Conservation (phyloP, 2,797 vertebrate genomes). For the Zalophus californianus region DNA sequence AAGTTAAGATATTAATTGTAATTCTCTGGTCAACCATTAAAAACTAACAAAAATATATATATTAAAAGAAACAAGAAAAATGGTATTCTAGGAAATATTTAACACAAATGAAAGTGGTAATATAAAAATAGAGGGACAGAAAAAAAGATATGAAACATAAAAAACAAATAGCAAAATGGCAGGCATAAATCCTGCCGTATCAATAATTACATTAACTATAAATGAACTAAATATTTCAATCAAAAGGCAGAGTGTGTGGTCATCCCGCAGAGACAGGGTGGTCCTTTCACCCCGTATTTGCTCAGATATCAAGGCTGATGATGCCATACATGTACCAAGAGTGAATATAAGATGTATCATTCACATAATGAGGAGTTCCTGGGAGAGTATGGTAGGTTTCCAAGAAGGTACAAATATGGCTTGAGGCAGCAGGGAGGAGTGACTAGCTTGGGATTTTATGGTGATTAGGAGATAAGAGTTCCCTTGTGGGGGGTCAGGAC, state of each 20-base stretch:
- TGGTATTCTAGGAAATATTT: background rate
- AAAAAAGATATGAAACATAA: background rate
- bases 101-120: background rate
- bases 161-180: background rate
- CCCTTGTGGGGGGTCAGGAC: background rate
- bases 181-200: background rate
- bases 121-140: background rate
- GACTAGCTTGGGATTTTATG: background rate
- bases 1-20: background rate
- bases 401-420: background rate
- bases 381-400: background rate
- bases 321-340: background rate
- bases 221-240: background rate
- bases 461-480: background rate
- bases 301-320: background rate
- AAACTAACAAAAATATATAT: background rate
- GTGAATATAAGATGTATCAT: background rate
- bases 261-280: background rate
- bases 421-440: background rate
- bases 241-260: background rate
- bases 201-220: background rate
- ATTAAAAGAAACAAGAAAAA: background rate
- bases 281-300: background rate
- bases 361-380: background rate
- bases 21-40: background rate